Percentiles rank a stretch among this genome's conserved stretches.
These are phyloP conservation scores for Tinamus major DNA, from an alignment of 2,797 vertebrate genomes.

Conservation along the genomic window DNA sequence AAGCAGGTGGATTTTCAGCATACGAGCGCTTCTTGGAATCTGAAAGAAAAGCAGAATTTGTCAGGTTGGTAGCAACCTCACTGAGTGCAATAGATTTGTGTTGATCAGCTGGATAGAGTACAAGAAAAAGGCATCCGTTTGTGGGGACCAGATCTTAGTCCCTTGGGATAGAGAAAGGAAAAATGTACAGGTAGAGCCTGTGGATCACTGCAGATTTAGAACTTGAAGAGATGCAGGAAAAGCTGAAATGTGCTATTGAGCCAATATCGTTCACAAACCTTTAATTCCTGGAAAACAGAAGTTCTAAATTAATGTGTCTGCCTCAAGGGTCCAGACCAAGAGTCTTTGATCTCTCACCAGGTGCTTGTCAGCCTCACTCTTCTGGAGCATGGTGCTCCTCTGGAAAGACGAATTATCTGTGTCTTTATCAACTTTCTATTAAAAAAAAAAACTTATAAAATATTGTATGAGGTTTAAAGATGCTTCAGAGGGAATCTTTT, in stretches of 20 bases:
- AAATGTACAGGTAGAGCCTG: not conserved
- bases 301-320: not conserved
- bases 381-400: not conserved
- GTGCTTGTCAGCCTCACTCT: not conserved
- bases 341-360: not conserved
- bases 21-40: not conserved
- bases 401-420: not conserved
- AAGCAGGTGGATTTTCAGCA: not conserved
- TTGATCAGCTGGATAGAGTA: not conserved
- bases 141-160: not conserved
- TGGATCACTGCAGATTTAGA: not conserved
- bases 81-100: not conserved
- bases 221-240: not conserved
- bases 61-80: not conserved
- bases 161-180: not conserved
- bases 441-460: not conserved
- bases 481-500: not conserved
- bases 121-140: not conserved
- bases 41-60: not conserved
- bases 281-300: not conserved
- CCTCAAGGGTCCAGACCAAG: not conserved
- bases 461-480: not conserved
- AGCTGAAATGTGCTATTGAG: accelerated
- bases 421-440: not conserved
- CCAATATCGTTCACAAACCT: not conserved